Percentiles rank a stretch among this genome's conserved stretches.
These are phyloP conservation scores for Chamaetylas fuelleborni DNA, from an alignment of 2,113 vertebrate species.

Conservation along the genomic window DNA sequence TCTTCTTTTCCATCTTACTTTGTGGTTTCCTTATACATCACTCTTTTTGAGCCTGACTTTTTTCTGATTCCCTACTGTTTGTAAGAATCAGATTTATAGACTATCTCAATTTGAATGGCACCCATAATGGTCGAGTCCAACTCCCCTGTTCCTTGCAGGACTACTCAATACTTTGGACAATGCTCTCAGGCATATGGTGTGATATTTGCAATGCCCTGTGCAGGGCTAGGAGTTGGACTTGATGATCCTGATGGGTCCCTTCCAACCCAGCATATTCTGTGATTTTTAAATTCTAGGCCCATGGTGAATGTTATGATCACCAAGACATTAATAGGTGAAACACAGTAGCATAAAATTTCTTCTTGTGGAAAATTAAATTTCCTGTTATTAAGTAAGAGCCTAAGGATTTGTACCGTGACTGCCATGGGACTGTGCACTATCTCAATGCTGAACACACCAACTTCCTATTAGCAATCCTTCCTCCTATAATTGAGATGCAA, in stretches of 20 bases:
- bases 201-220: background rate
- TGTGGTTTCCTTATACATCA: background rate
- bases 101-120: background rate
- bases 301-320: background rate
- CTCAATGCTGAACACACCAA: background rate
- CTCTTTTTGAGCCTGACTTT: background rate
- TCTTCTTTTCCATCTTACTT: background rate
- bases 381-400: background rate
- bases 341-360: background rate
- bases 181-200: too few species aligned
- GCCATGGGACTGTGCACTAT: background rate
- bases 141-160: background rate
- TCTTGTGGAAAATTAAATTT: background rate
- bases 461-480: background rate
- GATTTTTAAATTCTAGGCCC: background rate
- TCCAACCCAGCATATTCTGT: background rate
- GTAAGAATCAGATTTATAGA: background rate
- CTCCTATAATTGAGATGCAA: background rate
- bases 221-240: background rate
- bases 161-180: background rate
- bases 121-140: fast-evolving
- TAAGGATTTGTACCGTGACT: background rate
- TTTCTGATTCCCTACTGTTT: background rate
- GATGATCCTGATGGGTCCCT: background rate
- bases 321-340: background rate